A percentile compares a stretch with the other conserved stretches of the same genome.
These are phyloP conservation scores for Agraylea sexmaculata DNA, from an alignment of 1,140 invertebrate genomes.

Conservation along the genomic window DNA sequence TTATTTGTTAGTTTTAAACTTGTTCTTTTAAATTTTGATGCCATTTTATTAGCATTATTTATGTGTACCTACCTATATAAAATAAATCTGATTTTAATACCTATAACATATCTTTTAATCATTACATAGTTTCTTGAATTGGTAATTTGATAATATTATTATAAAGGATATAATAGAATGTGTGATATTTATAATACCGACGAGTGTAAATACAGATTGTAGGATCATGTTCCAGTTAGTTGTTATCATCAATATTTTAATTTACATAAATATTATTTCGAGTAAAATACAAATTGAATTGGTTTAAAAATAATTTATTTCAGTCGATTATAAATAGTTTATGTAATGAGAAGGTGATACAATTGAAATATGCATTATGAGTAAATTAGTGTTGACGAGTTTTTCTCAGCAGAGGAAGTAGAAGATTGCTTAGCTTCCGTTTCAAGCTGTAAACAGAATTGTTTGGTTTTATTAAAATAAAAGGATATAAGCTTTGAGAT, in stretches of 20 bases:
- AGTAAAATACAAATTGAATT: not conserved
- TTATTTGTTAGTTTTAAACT: not conserved
- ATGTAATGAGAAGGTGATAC: conserved; percentile 3
- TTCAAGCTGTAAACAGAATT: conserved; percentile 29
- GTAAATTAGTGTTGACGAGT: conserved; percentile 28
- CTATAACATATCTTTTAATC: too few relatives aligned
- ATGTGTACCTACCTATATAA: not conserved
- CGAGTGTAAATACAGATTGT: too few relatives aligned
- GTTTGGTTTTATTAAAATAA: not conserved
- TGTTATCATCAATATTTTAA: not conserved
- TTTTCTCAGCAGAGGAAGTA: conserved; percentile 29
- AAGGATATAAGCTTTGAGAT: not conserved
- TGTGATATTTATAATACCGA: too few relatives aligned
- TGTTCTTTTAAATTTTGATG: not conserved
- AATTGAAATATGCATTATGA: conserved; percentile 5
- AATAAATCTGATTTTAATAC: too few relatives aligned
- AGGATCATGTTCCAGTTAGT: not conserved
- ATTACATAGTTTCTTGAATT: too few relatives aligned
- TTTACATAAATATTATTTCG: not conserved
- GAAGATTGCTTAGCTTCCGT: conserved; percentile 27
- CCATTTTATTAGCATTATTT: not conserved
- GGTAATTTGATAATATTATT: too few relatives aligned
- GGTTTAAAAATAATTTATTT: not conserved
- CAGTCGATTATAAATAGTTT: conserved; percentile 6
- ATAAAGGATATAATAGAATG: too few relatives aligned